A percentile compares a stretch with the other conserved stretches of the same genome.
Conservation (phyloP, 2,797 vertebrate species). For the Rhinella marina region DNA sequence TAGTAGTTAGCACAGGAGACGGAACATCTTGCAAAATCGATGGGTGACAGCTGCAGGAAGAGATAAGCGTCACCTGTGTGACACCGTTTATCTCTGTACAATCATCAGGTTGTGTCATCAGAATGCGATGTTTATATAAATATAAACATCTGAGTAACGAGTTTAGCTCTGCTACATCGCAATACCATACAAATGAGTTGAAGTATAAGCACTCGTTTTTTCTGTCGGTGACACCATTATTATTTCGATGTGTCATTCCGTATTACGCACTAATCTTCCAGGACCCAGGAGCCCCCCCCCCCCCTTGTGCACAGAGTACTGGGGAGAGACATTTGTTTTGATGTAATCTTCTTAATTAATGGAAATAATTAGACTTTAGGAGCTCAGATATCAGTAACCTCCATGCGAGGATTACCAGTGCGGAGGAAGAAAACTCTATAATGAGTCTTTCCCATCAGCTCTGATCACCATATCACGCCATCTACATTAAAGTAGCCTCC, state of each 20-base stretch:
- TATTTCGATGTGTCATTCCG: slow-evolving; percentile 3
- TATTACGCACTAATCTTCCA: slow-evolving; percentile 26
- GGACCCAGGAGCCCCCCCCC: slow-evolving; percentile 17
- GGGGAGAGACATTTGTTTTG: slow-evolving; percentile 50
- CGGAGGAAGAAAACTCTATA: slow-evolving; percentile 30
- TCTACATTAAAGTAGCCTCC: slow-evolving; percentile 41
- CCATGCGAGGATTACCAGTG: slow-evolving; percentile 42
- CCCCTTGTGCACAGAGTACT: background rate
- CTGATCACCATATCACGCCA: slow-evolving; percentile 44
- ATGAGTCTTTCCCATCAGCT: slow-evolving; percentile 42
- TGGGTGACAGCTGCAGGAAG: background rate
- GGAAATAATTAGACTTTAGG: slow-evolving; percentile 52
- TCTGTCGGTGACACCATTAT: slow-evolving; percentile 16
- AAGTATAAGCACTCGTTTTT: background rate
- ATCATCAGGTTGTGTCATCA: background rate
- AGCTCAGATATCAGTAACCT: slow-evolving; percentile 42
- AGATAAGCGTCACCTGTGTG: background rate
- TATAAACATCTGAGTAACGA: background rate
- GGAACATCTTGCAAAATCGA: background rate
- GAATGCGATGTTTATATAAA: no score
- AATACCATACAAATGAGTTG: background rate
- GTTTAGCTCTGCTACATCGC: background rate
- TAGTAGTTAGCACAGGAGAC: background rate
- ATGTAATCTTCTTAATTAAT: slow-evolving; percentile 58
- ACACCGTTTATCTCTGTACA: background rate